Evolutionary conservation across 2,888 invertebrate genomes (phyloP), one percentile per base, ranked within the genome.

Genomic region (Erebia palarica): DNA sequence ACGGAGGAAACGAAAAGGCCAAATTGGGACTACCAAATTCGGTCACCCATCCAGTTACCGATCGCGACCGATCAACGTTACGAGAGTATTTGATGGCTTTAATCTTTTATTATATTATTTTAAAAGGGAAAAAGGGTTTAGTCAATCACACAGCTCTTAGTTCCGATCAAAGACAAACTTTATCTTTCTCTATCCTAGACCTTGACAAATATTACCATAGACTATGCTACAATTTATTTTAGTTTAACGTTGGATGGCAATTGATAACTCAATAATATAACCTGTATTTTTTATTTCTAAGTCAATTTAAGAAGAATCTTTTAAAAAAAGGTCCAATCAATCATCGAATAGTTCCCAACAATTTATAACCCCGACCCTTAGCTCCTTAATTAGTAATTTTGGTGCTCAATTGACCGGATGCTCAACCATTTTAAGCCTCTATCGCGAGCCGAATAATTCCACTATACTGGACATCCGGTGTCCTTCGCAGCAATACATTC

Each of bases 391-490:
- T 79, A 83, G 77, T 78, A 80, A 80, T 80, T 82, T 80, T 73
- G 79, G 76, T 78, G 75, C 74, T 81, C 81, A 82, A 82, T 82
- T 84, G 83, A 82, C 86, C 87, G 86, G 87, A 86, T 84, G 80
- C 76, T 79, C 78, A 77, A 84, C 86, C 89, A 87, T 89, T 88
- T 89, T 87, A 83, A 86, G 88, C 83, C 83, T 80, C 78, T 82
- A 86, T 88, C 86, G 91, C 88, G 85, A 88, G 87, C 83, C 86
- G 83, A 87, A 87, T 81, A 87, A 89, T 89, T 85, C 84, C 83
- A 86, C 84, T 85, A 81, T 85, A 84, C 81, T 86, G 82, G 82
- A 84, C 84, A 87, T 89, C 89, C 89, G 87, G 82, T 82, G 86
- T 86, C 86, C 85, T 86, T 84, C 83, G 78, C 73, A 75, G 69